These are phyloP conservation scores for Scrobipalpa costella DNA, from an alignment of 2,888 invertebrate species.

Conservation along the genomic window DNA sequence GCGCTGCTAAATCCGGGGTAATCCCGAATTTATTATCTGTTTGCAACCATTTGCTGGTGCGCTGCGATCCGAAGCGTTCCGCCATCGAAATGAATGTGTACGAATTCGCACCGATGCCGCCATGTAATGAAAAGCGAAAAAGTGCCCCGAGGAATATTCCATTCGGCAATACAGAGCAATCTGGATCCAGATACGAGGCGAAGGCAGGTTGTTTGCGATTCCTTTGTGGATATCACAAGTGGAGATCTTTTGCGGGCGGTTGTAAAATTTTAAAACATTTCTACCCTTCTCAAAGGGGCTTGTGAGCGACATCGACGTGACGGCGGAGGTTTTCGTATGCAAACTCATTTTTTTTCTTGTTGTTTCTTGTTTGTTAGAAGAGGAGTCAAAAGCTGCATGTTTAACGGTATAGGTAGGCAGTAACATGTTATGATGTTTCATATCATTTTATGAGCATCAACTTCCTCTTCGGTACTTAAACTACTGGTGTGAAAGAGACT, in stretches of 20 bases:
- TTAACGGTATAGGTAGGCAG: too few species aligned
- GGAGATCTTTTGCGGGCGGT: slow-evolving; percentile 21
- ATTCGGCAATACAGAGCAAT: slow-evolving; percentile 32
- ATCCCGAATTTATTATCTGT: slow-evolving; percentile 75
- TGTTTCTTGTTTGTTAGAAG: background rate
- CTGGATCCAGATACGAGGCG: slow-evolving; percentile 25
- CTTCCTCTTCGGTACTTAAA: too few species aligned
- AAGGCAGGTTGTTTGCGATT: slow-evolving; percentile 26
- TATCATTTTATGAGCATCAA: too few species aligned
- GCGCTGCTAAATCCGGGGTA: slow-evolving; percentile 60
- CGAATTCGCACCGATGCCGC: slow-evolving; percentile 50
- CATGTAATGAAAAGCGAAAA: slow-evolving; percentile 36
- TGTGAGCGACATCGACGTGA: slow-evolving; percentile 16
- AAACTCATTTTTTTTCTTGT: background rate
- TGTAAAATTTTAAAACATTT: slow-evolving; percentile 25
- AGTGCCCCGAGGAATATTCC: slow-evolving; percentile 38
- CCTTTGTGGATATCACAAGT: slow-evolving; percentile 23
- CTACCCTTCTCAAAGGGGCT: slow-evolving; percentile 24
- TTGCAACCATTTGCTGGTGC: slow-evolving; percentile 61
- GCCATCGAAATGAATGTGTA: slow-evolving; percentile 52
- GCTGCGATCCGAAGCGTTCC: slow-evolving; percentile 56
- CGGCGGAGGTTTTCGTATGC: background rate
- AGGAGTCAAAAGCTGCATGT: background rate
- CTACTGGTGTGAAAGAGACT: too few species aligned
- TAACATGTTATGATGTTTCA: too few species aligned